Conservation (phyloP, 2,888 invertebrate species). For the Calliopum simillimum region DNA sequence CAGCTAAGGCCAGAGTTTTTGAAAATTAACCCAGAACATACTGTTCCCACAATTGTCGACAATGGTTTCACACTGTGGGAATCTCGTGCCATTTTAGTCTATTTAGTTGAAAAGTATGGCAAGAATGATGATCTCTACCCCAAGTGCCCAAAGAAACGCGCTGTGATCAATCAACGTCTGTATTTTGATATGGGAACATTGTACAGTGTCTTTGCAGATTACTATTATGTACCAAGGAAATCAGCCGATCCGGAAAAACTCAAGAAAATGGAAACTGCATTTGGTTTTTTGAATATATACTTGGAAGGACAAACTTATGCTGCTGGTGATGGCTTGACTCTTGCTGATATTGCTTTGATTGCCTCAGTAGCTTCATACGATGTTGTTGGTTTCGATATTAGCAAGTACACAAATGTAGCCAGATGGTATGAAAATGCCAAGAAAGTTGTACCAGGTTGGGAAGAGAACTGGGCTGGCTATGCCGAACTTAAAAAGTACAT, state of each 20-base stretch:
- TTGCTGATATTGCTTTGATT: conserved; percentile 82
- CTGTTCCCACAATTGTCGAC: conserved; percentile 85
- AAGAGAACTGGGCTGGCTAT: conserved; percentile 71
- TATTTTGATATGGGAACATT: conserved; percentile 85
- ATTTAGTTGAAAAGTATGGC: conserved; percentile 83
- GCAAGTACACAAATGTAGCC: conserved; percentile 75
- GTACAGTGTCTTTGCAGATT: conserved; percentile 76
- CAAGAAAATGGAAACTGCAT: conserved; percentile 76
- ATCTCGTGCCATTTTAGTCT: conserved; percentile 84
- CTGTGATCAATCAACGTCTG: conserved; percentile 81
- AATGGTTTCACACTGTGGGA: conserved; percentile 85
- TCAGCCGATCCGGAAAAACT: conserved; percentile 76
- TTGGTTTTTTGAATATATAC: conserved; percentile 77
- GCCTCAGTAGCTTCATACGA: conserved; percentile 79
- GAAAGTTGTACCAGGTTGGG: conserved; percentile 71
- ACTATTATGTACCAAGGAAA: conserved; percentile 76
- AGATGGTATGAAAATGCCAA: conserved; percentile 75
- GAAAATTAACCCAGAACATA: conserved; percentile 85
- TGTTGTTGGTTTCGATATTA: conserved; percentile 75
- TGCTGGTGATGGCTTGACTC: conserved; percentile 79
- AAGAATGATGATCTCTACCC: conserved; percentile 80
- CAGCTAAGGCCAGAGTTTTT: conserved; percentile 78
- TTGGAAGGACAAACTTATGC: conserved; percentile 77
- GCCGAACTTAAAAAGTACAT: conserved; percentile 69
- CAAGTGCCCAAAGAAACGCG: conserved; percentile 81